These are phyloP conservation scores for Polymixis flavicincta DNA, from an alignment of 2,888 invertebrate genomes.

Conservation along the genomic window DNA sequence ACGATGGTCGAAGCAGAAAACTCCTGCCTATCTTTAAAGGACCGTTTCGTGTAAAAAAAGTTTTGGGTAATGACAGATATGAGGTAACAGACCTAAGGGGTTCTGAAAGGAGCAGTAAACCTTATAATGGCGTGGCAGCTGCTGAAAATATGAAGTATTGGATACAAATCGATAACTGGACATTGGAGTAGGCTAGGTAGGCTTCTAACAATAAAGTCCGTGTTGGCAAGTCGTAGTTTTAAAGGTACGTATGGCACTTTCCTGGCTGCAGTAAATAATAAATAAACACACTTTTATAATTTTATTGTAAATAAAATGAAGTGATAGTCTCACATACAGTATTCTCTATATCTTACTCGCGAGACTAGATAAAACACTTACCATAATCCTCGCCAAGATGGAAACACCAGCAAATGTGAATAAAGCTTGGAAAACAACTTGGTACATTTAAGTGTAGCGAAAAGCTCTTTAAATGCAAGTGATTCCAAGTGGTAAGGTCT, in stretches of 20 bases:
- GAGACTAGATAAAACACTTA: neutral
- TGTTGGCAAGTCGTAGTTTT: constrained; percentile 10
- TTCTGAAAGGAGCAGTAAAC: neutral
- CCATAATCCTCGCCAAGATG: neutral
- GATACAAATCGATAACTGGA: constrained; percentile 7
- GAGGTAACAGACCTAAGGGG: constrained; percentile 7
- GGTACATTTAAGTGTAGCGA: neutral
- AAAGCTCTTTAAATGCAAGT: neutral
- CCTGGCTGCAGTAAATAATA: neutral
- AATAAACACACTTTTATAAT: neutral
- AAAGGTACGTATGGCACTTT: neutral
- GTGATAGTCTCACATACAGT: neutral
- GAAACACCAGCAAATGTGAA: neutral
- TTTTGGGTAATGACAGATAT: constrained; percentile 13
- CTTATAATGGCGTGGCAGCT: constrained; percentile 6
- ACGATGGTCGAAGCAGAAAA: constrained; percentile 9
- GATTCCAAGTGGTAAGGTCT: neutral
- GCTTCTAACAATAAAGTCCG: constrained; percentile 1
- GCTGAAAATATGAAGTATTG: constrained; percentile 11
- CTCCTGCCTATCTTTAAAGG: constrained; percentile 2
- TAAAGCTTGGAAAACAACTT: neutral
- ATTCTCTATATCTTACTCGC: neutral
- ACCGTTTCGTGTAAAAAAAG: neutral
- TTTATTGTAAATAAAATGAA: neutral
- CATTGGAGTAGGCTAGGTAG: neutral